These are phyloP conservation scores for Aphodius granarius DNA, from an alignment of 2,888 invertebrate species.

Conservation along the genomic window DNA sequence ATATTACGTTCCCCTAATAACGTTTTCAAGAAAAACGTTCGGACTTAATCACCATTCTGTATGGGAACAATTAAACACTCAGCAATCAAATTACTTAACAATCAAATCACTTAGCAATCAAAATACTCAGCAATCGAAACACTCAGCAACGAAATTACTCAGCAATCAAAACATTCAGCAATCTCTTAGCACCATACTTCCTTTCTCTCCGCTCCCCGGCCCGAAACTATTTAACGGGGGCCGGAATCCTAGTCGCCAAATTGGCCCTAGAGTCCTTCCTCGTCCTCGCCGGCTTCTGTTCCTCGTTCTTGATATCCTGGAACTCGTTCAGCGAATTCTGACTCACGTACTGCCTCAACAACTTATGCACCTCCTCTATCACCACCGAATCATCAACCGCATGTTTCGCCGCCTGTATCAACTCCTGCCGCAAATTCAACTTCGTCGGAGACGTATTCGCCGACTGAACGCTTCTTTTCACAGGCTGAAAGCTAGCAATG, in stretches of 20 bases:
- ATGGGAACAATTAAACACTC: too few species aligned
- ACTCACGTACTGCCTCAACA: slow-evolving; percentile 63
- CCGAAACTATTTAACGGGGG: slow-evolving; percentile 45
- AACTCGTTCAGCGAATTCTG: slow-evolving; percentile 63
- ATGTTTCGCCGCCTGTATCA: slow-evolving; percentile 70
- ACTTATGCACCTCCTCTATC: slow-evolving; percentile 73
- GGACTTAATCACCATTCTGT: too few species aligned
- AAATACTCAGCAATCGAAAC: too few species aligned
- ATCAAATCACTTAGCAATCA: too few species aligned
- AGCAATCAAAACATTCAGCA: too few species aligned
- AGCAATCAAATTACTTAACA: too few species aligned
- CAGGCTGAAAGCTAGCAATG: slow-evolving; percentile 48
- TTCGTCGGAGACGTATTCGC: slow-evolving; percentile 66
- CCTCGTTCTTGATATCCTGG: slow-evolving; percentile 55
- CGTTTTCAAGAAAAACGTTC: too few species aligned
- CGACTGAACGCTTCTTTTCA: slow-evolving; percentile 57
- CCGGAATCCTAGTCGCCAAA: slow-evolving; percentile 57
- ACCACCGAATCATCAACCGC: slow-evolving; percentile 75
- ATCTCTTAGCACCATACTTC: too few species aligned
- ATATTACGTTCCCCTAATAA: too few species aligned
- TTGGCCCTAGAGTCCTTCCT: slow-evolving; percentile 58
- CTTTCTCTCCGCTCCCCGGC: too few species aligned
- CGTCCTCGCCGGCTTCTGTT: slow-evolving; percentile 37
- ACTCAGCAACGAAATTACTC: too few species aligned
- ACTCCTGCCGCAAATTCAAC: slow-evolving; percentile 67